phyloP scores from a whole-genome alignment of 2,888 invertebrate species.

The Deilephila elpenor region DNA sequence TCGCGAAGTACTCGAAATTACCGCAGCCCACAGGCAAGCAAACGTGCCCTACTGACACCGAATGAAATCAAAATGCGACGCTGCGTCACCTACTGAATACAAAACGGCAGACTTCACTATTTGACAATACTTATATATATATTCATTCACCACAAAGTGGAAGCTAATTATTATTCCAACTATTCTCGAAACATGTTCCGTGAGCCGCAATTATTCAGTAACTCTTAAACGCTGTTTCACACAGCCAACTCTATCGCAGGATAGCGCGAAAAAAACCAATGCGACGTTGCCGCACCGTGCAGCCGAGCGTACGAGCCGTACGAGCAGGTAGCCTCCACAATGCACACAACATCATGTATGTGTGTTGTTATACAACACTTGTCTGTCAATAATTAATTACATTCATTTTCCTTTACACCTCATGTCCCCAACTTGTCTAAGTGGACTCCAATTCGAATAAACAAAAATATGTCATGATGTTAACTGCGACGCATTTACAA shows the following conservation, averaged over 20 bases:
- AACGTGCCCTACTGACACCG: slow-evolving; percentile 77
- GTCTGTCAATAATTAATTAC: slow-evolving; percentile 63
- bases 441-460: slow-evolving; percentile 64
- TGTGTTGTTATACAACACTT: slow-evolving; percentile 77
- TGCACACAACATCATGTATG: slow-evolving; percentile 63
- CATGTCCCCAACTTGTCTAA: slow-evolving; percentile 69
- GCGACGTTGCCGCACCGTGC: slow-evolving; percentile 83
- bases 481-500: not conserved
- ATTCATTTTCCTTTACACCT: slow-evolving; percentile 62
- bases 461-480: slow-evolving; percentile 22
- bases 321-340: slow-evolving; percentile 76
- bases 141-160: slow-evolving; percentile 59
- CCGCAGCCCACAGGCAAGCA: slow-evolving; percentile 55
- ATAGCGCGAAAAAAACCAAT: slow-evolving; percentile 76
- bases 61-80: slow-evolving; percentile 71
- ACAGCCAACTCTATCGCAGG: slow-evolving; percentile 70
- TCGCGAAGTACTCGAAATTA: slow-evolving; percentile 32
- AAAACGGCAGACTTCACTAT: slow-evolving; percentile 55
- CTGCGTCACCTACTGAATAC: slow-evolving; percentile 59
- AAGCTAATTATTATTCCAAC: slow-evolving; percentile 63
- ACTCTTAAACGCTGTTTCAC: slow-evolving; percentile 65
- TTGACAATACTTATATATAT: slow-evolving; percentile 50
- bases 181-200: slow-evolving; percentile 64
- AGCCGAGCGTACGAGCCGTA: slow-evolving; percentile 74
- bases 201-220: slow-evolving; percentile 59